These are phyloP conservation scores for rabbit (Oryctolagus cuniculus) DNA, from an alignment of 2,113 vertebrate genomes.

Conservation along the genomic window mOryCun1.1 NC_091445.1:87134501-87135000, in stretches of 20 bases:
- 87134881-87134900: background rate
- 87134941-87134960: background rate
- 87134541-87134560: too few species aligned
- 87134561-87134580: too few species aligned
- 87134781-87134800: background rate
- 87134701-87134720: conserved; percentile 6
- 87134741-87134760: conserved; percentile 9
- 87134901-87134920: background rate
- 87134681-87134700: background rate
- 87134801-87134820: background rate
- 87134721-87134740: conserved; percentile 16
- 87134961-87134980: background rate
- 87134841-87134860: accelerated
- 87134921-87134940: background rate
- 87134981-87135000: background rate
- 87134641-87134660: too few species aligned
- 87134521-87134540: too few species aligned
- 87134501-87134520: too few species aligned
- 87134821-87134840: background rate
- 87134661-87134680: background rate
- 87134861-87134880: accelerated
- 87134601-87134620: too few species aligned
- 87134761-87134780: conserved; percentile 39
- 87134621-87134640: background rate
- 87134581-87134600: too few species aligned